These are phyloP conservation scores for Gasterosteus nipponicus DNA, from an alignment of 2,113 vertebrate genomes.

Conservation along the genomic window DNA sequence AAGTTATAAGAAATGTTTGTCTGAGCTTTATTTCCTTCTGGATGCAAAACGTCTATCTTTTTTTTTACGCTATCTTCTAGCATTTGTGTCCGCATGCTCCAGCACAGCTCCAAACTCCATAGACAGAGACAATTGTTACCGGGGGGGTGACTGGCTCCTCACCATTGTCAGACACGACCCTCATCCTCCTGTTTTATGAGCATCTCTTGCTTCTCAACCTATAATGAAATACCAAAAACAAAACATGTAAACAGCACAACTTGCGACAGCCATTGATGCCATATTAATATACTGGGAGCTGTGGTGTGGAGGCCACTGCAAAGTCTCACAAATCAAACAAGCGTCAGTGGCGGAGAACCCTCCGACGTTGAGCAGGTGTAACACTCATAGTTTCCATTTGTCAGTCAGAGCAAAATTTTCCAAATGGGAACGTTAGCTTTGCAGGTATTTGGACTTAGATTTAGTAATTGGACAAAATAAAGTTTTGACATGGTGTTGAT, in stretches of 20 bases:
- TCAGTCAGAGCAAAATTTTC: not conserved
- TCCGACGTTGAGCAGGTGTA: not conserved
- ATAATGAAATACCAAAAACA: constrained; percentile 16
- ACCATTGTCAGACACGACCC: not conserved
- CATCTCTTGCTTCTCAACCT: constrained; percentile 5
- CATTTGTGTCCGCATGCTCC: not conserved
- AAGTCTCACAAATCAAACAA: too few relatives aligned
- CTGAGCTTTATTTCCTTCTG: not conserved
- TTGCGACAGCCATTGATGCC: not conserved
- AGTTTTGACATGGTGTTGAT: too few relatives aligned
- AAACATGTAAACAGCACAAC: not conserved
- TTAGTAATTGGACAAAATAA: too few relatives aligned
- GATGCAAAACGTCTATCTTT: constrained; percentile 6
- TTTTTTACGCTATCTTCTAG: not conserved
- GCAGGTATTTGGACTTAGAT: not conserved
- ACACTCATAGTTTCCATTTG: not conserved
- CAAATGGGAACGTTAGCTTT: not conserved
- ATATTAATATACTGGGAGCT: not conserved
- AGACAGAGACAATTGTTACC: not conserved
- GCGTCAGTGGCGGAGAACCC: too few relatives aligned
- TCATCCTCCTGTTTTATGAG: constrained; percentile 21
- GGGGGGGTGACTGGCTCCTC: not conserved
- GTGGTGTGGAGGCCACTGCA: not conserved
- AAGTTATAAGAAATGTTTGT: not conserved
- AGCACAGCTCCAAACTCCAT: not conserved